Evolutionary conservation across 2,113 vertebrate species (phyloP).

Genomic region (Ochotona princeps): DNA sequence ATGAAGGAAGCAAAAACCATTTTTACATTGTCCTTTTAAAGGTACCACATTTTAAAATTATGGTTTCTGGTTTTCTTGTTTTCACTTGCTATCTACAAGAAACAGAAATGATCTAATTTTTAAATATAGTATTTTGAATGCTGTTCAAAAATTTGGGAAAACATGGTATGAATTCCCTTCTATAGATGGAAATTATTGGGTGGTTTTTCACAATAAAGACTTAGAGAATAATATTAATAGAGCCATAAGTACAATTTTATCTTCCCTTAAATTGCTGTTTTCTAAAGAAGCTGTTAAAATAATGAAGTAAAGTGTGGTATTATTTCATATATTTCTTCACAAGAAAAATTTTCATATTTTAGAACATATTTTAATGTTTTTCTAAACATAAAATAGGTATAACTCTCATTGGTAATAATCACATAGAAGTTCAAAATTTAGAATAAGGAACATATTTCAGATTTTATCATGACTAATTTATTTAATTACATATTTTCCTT

Average conservation of each 20-base stretch:
- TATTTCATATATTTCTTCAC: not conserved
- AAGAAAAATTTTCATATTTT: not conserved
- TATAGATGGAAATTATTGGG: not conserved
- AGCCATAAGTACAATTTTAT: not conserved
- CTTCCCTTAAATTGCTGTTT: not conserved
- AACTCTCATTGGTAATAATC: not conserved
- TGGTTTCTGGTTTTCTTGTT: not conserved
- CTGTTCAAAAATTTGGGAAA: not conserved
- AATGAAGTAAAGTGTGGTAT: not conserved
- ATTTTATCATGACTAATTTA: not conserved
- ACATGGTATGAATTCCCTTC: not conserved
- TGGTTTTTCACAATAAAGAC: conserved; percentile 5
- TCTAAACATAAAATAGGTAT: not conserved
- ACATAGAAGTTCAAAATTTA: not conserved
- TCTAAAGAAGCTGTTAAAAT: not conserved
- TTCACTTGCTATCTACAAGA: not conserved
- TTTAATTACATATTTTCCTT: not conserved
- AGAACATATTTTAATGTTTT: not conserved
- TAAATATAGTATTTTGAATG: not conserved
- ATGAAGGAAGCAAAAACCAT: not conserved
- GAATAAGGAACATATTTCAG: not conserved
- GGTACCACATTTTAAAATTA: not conserved
- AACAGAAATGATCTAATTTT: not conserved
- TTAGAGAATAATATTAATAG: not conserved
- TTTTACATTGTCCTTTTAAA: not conserved